Percentiles rank a stretch among this genome's conserved stretches.
These are phyloP conservation scores for Oxytorus armatus DNA, from an alignment of 2,888 invertebrate genomes.

Conservation along the genomic window DNA sequence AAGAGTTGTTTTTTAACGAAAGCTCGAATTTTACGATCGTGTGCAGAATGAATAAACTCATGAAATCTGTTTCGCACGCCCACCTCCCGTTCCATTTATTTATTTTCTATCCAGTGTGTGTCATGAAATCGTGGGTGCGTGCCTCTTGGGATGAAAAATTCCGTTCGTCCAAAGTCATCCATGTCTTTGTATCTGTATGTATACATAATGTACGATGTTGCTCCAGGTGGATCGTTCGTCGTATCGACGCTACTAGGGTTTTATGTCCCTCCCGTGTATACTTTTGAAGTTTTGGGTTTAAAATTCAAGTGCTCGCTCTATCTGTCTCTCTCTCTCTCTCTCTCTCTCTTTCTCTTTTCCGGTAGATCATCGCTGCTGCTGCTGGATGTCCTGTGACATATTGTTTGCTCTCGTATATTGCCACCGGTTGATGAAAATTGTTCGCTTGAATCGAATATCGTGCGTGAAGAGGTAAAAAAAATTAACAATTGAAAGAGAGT, in stretches of 20 bases:
- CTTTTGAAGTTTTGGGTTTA: slow-evolving; percentile 27
- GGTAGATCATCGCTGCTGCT: no score
- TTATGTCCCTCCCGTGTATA: slow-evolving; percentile 46
- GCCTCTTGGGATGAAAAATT: no score
- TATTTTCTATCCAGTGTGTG: no score
- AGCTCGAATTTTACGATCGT: slow-evolving; percentile 5
- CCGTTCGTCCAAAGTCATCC: no score
- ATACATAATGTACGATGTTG: background rate
- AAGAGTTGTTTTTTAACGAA: background rate
- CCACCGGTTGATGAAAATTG: slow-evolving; percentile 18
- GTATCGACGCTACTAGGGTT: slow-evolving; percentile 37
- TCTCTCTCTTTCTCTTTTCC: no score
- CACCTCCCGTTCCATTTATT: no score
- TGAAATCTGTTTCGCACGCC: no score
- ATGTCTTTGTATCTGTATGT: background rate
- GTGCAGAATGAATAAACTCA: background rate
- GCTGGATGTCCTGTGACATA: no score
- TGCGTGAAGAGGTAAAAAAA: background rate
- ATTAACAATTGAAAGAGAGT: background rate
- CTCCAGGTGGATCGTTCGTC: slow-evolving; percentile 8
- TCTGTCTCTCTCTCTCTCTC: no score
- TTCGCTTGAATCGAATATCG: slow-evolving; percentile 4
- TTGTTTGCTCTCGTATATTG: no score
- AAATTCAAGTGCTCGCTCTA: slow-evolving; percentile 29
- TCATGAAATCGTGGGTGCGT: no score